Evolutionary conservation across 2,113 vertebrate genomes (phyloP), one percentile per base, ranked within the genome.

Genomic region (Halichoerus grypus): DNA sequence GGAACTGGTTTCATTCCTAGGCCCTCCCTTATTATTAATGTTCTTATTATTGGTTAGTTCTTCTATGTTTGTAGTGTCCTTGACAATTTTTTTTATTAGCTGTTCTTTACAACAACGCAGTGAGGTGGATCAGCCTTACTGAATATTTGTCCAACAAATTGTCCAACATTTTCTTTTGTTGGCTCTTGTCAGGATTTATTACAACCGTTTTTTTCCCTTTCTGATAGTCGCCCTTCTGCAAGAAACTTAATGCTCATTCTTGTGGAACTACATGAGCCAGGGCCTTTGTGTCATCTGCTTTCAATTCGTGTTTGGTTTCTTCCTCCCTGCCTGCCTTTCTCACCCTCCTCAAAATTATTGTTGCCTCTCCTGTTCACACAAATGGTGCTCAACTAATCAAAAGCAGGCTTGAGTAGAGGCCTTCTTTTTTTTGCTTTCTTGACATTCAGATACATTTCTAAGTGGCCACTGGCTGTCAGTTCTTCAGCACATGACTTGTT

Each of bases 21-120:
- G 63, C 18, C 71, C 94, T 98, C 97, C 97, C 92, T 96, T 92
- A 93, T 97, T 98, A 97, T 98, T 97, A 96, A 98, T 97, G 97
- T 96, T 95, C 84, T 96, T 96, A 91, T 97, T 96, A 80, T 96
- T 97, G 88, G 96, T 96, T 49, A 91, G 94, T 94, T 96, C 49
- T 94, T 91, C 91, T 95, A 7, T 84, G 80, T 97, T 97, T 97
- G 74, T 91, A 88, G 90, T 91, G 88, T 97, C 92, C 96, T 94
- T 94, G 94, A 97, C 90, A 83, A 53, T 95, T 84, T 96, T 95
- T 84, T 97, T 96, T 96, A 91, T 97, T 96, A 98, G 82, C 84
- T 69, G 87, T 87, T 86, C 85, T 97, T 96, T 96, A 91, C n/a
- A 97, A 95, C 69, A 96, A 31, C 15, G 36, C 77, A 80, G 65